Percentiles rank a stretch among this genome's conserved stretches.
These are phyloP conservation scores for Autographa pulchrina DNA, from an alignment of 2,888 invertebrate species.

Conservation along the genomic window DNA sequence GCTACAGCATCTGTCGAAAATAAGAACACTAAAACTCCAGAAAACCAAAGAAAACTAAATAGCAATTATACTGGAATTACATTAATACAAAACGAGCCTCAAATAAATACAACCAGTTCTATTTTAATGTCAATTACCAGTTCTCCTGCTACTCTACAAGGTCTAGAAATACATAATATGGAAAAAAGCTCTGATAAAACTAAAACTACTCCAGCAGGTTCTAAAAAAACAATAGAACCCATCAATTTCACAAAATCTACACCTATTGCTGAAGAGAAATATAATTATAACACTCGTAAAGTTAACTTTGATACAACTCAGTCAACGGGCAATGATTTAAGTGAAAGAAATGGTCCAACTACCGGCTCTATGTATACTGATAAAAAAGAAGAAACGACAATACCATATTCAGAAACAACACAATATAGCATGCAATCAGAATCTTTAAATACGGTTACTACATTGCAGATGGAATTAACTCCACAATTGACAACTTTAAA, in stretches of 20 bases:
- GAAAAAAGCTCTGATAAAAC: conserved; percentile 20
- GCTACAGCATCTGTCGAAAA: conserved; percentile 72
- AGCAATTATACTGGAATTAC: conserved; percentile 75
- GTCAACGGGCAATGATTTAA: not conserved
- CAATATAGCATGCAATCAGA: conserved; percentile 21
- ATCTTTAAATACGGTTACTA: conserved; percentile 10
- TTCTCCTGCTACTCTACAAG: conserved; percentile 12
- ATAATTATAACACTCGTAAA: not conserved
- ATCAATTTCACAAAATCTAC: conserved; percentile 10
- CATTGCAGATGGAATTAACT: not conserved
- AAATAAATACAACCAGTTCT: conserved; percentile 41
- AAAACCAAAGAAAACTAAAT: conserved; percentile 82
- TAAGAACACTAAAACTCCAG: conserved; percentile 83
- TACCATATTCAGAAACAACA: conserved; percentile 14
- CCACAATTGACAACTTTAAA: conserved; percentile 14
- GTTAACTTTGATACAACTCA: conserved; percentile 2
- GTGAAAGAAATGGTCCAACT: not conserved
- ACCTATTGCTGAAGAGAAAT: not conserved
- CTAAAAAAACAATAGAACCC: conserved; percentile 13
- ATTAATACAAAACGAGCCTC: conserved; percentile 51
- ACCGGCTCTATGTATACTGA: not conserved
- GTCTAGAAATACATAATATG: conserved; percentile 6
- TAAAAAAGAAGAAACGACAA: not conserved
- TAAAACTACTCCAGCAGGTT: conserved; percentile 15
- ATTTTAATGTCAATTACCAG: conserved; percentile 13